Evolutionary conservation across 2,888 invertebrate species (phyloP).

Genomic region (Mythimna lalbum): DNA sequence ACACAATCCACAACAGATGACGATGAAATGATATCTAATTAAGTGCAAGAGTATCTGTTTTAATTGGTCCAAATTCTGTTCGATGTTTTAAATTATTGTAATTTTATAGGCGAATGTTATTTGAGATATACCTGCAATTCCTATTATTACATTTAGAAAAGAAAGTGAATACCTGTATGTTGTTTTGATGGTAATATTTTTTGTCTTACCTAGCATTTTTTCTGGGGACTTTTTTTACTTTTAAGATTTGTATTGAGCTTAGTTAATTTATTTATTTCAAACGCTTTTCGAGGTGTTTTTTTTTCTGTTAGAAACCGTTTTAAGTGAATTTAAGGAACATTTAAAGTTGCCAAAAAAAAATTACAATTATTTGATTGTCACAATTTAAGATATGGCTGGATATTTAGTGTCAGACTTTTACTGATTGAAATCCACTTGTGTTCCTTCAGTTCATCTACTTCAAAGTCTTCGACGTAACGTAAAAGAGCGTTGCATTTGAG

Average conservation of each 20-base stretch:
- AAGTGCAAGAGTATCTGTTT: slow-evolving; percentile 67
- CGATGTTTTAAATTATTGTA: slow-evolving; percentile 37
- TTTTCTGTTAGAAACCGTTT: not conserved
- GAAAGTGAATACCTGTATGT: not conserved
- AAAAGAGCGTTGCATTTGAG: not conserved
- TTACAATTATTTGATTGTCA: not conserved
- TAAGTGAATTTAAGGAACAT: not conserved
- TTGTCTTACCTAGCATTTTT: not conserved
- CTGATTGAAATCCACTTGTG: too few relatives aligned
- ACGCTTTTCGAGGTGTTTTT: not conserved
- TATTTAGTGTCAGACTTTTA: too few relatives aligned
- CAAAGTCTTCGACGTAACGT: not conserved
- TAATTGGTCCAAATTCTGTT: slow-evolving; percentile 51
- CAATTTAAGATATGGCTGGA: not conserved
- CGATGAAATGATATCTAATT: slow-evolving; percentile 71
- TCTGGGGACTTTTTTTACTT: not conserved
- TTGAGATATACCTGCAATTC: slow-evolving; percentile 2
- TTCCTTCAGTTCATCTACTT: too few relatives aligned
- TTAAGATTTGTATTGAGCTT: too few relatives aligned
- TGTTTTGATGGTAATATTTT: not conserved
- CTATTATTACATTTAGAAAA: not conserved
- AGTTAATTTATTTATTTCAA: not conserved
- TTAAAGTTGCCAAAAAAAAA: not conserved
- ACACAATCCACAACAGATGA: slow-evolving; percentile 56
- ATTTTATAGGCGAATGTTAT: slow-evolving; percentile 8